These are phyloP conservation scores for Littorina saxatilis DNA, from an alignment of 1,140 invertebrate genomes.

Conservation along the genomic window DNA sequence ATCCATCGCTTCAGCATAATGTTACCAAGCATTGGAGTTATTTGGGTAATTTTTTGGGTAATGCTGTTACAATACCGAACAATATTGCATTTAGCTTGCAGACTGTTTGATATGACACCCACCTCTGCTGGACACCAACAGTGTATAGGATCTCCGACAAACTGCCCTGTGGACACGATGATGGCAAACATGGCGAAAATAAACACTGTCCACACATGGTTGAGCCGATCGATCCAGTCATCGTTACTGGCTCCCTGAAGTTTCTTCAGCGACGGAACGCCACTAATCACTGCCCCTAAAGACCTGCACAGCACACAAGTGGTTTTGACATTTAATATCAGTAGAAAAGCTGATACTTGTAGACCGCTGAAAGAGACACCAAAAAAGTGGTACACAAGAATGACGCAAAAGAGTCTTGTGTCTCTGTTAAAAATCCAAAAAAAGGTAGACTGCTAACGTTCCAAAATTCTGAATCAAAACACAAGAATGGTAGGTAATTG, in stretches of 20 bases:
- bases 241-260: constrained; percentile 63
- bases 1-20: too few relatives aligned
- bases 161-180: constrained; percentile 67
- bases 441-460: too few relatives aligned
- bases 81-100: too few relatives aligned
- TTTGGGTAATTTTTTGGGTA: too few relatives aligned
- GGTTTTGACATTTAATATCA: too few relatives aligned
- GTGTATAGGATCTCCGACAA: constrained; percentile 74
- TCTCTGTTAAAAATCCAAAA: too few relatives aligned
- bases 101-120: neutral
- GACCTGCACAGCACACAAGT: constrained; percentile 46
- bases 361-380: neutral
- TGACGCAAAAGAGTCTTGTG: neutral
- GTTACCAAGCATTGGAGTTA: too few relatives aligned
- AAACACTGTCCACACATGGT: constrained; percentile 66
- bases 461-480: too few relatives aligned
- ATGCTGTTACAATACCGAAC: too few relatives aligned
- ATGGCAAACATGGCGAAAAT: constrained; percentile 66
- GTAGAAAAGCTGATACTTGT: neutral
- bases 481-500: too few relatives aligned
- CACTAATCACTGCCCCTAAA: constrained; percentile 56
- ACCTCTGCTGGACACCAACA: constrained; percentile 74
- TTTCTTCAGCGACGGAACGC: constrained; percentile 59
- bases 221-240: constrained; percentile 69
- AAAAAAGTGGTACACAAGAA: neutral